These are phyloP conservation scores for Haliclystus octoradiatus DNA, from an alignment of 30 jellyfish, hydroid and myxozoan genomes.

Conservation along the genomic window DNA sequence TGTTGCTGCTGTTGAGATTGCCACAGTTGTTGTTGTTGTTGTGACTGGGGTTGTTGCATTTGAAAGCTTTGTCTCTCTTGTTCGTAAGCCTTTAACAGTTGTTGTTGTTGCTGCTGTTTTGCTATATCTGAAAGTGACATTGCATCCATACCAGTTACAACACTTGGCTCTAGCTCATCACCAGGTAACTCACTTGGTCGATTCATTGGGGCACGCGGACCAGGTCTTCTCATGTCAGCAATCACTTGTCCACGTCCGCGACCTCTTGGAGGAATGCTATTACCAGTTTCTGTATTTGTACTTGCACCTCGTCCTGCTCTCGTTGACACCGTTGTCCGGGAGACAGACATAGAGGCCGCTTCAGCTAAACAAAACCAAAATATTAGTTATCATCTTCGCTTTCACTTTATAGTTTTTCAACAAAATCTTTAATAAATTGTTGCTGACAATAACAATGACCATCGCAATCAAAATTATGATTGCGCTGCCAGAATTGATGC, in stretches of 20 bases:
- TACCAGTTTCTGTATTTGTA: no score
- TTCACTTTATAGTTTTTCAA: no score
- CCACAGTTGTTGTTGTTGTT: conserved; percentile 12
- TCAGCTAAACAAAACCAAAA: not conserved
- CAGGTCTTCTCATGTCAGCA: not conserved
- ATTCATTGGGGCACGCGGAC: not conserved
- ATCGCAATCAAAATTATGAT: no score
- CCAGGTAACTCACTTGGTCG: not conserved
- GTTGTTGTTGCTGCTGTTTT: not conserved
- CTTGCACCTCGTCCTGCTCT: not conserved
- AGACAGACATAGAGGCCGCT: not conserved
- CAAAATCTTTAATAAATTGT: no score
- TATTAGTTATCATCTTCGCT: no score
- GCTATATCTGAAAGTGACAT: not conserved
- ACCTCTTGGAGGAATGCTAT: no score
- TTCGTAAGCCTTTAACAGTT: not conserved
- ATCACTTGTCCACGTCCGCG: conserved; percentile 1
- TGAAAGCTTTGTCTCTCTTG: conserved; percentile 5
- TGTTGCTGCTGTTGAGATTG: conserved; percentile 13
- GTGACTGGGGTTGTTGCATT: not conserved
- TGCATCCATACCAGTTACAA: not conserved
- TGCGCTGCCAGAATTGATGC: no score
- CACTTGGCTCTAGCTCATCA: no score
- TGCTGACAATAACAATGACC: no score
- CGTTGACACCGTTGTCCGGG: not conserved